Percentiles rank a stretch among this genome's conserved stretches.
These are phyloP conservation scores for Ellobius talpinus DNA, from an alignment of 2,113 vertebrate species.

Conservation along the genomic window DNA sequence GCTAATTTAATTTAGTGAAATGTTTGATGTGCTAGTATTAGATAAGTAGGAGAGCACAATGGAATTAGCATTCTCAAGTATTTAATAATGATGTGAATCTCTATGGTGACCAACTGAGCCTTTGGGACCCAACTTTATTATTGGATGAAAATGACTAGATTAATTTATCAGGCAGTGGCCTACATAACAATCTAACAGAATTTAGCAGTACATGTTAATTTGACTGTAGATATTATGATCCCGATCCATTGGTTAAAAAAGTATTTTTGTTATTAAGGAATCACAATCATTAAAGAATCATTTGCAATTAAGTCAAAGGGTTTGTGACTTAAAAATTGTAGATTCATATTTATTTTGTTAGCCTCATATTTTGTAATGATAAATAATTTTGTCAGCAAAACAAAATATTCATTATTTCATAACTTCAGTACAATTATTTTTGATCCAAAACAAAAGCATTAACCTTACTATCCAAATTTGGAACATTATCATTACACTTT, in stretches of 20 bases:
- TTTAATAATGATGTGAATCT: constrained; percentile 61
- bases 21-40: not conserved
- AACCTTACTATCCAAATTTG: constrained; percentile 19
- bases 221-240: not conserved
- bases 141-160: constrained; percentile 47
- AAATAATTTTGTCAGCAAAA: not conserved
- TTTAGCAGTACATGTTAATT: constrained; percentile 16
- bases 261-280: not conserved
- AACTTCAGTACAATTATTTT: not conserved
- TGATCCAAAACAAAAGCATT: not conserved
- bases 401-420: not conserved
- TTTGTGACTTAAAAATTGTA: not conserved
- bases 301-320: not conserved
- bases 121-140: constrained; percentile 58
- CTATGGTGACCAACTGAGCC: constrained; percentile 52
- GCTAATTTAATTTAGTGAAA: constrained; percentile 22
- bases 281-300: not conserved
- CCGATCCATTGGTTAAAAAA: not conserved
- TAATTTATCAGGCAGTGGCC: constrained; percentile 14
- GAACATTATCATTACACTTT: not conserved
- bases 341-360: not conserved
- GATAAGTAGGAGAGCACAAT: not conserved
- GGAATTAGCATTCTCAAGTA: constrained; percentile 27
- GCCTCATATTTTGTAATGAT: not conserved
- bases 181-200: constrained; percentile 49